Percentiles rank a stretch among this genome's conserved stretches.
These are phyloP conservation scores for Anas bernieri DNA, from an alignment of 2,797 vertebrate species.

Conservation along the genomic window DNA sequence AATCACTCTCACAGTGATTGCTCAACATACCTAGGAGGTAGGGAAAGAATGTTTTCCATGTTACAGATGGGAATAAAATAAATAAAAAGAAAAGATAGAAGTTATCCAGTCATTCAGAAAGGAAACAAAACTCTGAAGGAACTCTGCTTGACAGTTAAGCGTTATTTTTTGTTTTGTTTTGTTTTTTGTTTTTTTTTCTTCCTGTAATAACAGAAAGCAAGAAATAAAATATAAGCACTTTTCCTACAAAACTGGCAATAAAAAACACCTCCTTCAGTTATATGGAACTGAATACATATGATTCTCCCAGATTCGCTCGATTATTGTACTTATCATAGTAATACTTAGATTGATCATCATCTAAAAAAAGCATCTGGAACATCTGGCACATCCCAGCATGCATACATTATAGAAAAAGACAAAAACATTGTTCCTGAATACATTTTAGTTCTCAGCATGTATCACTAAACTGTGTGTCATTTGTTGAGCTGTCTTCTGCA, in stretches of 20 bases:
- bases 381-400: constrained; percentile 18
- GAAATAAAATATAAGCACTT: constrained; percentile 15
- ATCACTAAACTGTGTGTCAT: neutral
- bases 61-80: neutral
- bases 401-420: neutral
- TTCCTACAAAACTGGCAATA: neutral
- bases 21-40: neutral
- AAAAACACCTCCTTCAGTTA: neutral
- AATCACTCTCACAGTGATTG: neutral
- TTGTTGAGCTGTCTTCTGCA: constrained; percentile 42
- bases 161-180: neutral
- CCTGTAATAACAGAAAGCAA: constrained; percentile 7
- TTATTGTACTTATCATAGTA: neutral
- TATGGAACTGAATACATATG: neutral
- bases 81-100: neutral
- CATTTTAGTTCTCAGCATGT: constrained; percentile 30
- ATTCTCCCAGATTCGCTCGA: neutral
- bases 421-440: neutral
- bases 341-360: neutral
- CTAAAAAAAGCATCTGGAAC: constrained; percentile 23
- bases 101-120: neutral
- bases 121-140: neutral
- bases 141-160: neutral
- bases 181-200: constrained; percentile 20
- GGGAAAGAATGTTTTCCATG: neutral